phyloP scores from a whole-genome alignment of 2,113 vertebrate genomes.

The Caretta caretta region DNA sequence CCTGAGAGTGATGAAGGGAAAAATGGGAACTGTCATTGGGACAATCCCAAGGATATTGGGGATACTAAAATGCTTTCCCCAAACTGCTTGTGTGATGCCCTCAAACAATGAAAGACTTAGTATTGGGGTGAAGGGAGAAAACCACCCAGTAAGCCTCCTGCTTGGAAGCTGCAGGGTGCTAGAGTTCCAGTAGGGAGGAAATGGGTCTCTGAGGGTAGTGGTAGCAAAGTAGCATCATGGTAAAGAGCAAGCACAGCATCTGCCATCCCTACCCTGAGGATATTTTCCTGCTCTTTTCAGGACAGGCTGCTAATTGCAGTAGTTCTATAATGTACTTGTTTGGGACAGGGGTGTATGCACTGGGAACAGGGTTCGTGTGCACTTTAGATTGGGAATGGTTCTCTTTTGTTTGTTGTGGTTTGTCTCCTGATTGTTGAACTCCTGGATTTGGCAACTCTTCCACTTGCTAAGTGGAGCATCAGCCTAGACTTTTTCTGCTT shows the following conservation, averaged over 20 bases:
- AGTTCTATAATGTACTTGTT: slow-evolving; percentile 41
- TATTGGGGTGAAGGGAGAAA: background rate
- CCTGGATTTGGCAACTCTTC: slow-evolving; percentile 45
- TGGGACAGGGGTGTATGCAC: slow-evolving; percentile 53
- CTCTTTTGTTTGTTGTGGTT: slow-evolving; percentile 57
- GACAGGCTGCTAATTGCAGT: slow-evolving; percentile 57
- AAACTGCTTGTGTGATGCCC: background rate
- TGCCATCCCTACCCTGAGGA: slow-evolving; percentile 52
- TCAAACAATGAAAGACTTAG: background rate
- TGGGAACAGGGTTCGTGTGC: slow-evolving; percentile 56
- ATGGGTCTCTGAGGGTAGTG: background rate
- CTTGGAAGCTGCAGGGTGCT: background rate
- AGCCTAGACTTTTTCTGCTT: slow-evolving; percentile 49
- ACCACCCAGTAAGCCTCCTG: background rate
- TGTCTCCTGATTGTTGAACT: slow-evolving; percentile 62
- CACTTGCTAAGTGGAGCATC: slow-evolving; percentile 40
- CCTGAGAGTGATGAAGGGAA: background rate
- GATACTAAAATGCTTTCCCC: background rate
- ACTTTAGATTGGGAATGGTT: slow-evolving; percentile 63
- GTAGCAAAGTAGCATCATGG: background rate
- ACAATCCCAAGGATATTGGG: background rate
- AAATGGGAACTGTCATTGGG: background rate
- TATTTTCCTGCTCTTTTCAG: slow-evolving; percentile 56
- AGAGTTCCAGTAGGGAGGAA: background rate
- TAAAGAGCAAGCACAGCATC: slow-evolving; percentile 40